These are phyloP conservation scores for Nebria brevicollis DNA, from an alignment of 2,888 invertebrate species.

Conservation along the genomic window DNA sequence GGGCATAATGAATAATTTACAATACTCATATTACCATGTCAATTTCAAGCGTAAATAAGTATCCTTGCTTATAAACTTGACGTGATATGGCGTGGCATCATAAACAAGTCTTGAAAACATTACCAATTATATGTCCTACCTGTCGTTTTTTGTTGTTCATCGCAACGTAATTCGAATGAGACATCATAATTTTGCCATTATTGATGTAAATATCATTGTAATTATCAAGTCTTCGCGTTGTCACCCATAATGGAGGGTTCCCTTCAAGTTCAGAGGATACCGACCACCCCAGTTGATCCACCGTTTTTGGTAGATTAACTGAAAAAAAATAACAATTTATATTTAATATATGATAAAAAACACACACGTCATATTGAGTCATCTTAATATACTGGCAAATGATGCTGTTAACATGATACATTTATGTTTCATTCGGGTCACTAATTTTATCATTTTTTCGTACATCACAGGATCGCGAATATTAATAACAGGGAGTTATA, in stretches of 20 bases:
- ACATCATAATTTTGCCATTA: conserved; percentile 76
- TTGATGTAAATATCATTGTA: conserved; percentile 85
- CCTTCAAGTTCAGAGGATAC: conserved; percentile 84
- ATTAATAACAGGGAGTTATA: no score
- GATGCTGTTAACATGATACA: no score
- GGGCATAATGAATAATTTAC: no score
- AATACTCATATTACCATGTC: no score
- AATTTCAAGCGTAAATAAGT: no score
- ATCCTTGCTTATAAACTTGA: no score
- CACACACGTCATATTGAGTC: no score
- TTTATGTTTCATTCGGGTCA: no score
- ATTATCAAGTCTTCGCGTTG: conserved; percentile 70
- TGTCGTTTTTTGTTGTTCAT: conserved; percentile 70
- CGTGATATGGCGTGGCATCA: no score
- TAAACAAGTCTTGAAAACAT: neutral
- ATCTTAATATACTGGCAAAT: no score
- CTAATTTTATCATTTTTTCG: no score
- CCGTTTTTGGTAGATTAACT: conserved; percentile 81
- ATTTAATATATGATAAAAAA: neutral
- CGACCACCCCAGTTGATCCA: conserved; percentile 72
- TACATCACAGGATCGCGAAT: no score
- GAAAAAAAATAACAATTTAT: conserved; percentile 57
- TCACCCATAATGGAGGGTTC: conserved; percentile 87
- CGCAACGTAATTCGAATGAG: conserved; percentile 73
- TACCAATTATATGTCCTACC: conserved; percentile 60